These are phyloP conservation scores for Rotaria magnacalcarata DNA, from an alignment of 2,888 invertebrate genomes.

Conservation along the genomic window DNA sequence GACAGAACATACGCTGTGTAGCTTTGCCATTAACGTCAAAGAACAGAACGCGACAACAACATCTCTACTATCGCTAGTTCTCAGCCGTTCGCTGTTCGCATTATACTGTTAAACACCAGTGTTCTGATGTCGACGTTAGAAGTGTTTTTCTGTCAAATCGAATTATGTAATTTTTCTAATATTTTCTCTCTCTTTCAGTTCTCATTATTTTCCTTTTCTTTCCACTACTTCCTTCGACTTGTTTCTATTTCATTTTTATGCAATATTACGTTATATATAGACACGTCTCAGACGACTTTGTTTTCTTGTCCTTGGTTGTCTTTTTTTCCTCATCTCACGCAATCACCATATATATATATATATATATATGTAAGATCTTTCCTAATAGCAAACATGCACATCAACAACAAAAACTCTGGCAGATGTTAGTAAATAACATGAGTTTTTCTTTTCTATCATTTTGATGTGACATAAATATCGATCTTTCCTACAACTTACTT, in stretches of 20 bases:
- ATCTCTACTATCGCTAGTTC: background rate
- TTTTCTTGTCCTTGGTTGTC: background rate
- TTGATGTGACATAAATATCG: background rate
- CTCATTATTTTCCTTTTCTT: background rate
- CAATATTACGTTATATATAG: conserved; percentile 29
- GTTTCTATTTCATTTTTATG: conserved; percentile 4
- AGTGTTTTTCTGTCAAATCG: conserved; percentile 11
- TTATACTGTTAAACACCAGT: background rate
- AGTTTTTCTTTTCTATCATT: background rate
- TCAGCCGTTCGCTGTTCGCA: background rate
- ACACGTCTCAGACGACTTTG: background rate
- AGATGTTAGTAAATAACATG: background rate
- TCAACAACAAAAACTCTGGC: background rate
- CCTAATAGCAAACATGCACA: background rate
- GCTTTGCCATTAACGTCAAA: background rate
- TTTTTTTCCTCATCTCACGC: background rate
- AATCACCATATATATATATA: background rate
- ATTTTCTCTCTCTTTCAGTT: background rate
- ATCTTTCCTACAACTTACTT: background rate
- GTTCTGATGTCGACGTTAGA: background rate
- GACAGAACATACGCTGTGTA: conserved; percentile 1
- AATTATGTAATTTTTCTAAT: background rate
- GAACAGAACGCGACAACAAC: background rate
- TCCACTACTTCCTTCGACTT: background rate
- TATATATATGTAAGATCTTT: background rate